phyloP scores from a whole-genome alignment of 1,140 invertebrate genomes.

The Drosophila busckii region DNA sequence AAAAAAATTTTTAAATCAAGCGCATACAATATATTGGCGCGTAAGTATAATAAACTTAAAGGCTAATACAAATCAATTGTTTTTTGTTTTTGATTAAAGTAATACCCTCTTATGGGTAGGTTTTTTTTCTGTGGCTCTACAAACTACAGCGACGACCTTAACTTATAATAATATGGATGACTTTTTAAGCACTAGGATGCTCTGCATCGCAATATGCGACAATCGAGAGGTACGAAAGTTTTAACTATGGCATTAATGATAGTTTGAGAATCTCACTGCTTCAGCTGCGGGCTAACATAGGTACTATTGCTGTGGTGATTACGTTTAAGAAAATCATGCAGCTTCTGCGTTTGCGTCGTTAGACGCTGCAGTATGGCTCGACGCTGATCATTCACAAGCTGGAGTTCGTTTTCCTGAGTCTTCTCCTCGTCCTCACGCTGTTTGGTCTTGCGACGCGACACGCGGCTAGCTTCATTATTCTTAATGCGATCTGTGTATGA shows the following conservation, averaged over 20 bases:
- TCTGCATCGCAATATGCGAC: conserved; percentile 53
- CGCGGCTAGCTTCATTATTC: conserved; percentile 71
- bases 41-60: conserved; percentile 17
- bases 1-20: conserved; percentile 23
- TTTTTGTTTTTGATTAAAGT: too few species aligned
- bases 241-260: conserved; percentile 45
- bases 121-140: conserved; percentile 24
- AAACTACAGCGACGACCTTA: conserved; percentile 45
- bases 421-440: conserved; percentile 52
- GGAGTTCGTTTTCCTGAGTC: conserved; percentile 31
- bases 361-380: conserved; percentile 4
- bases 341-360: background rate
- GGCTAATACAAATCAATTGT: background rate
- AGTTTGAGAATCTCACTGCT: conserved; percentile 51
- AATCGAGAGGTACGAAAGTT: conserved; percentile 45
- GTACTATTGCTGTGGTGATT: conserved; percentile 39
- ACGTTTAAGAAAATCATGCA: conserved; percentile 21
- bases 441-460: conserved; percentile 68
- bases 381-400: conserved; percentile 15
- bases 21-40: conserved; percentile 11
- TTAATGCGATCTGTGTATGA: conserved; percentile 56
- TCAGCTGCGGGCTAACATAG: conserved; percentile 40
- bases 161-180: conserved; percentile 55
- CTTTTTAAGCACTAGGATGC: conserved; percentile 31
- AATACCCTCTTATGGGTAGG: too few species aligned